phyloP scores from a whole-genome alignment of 2,888 invertebrate species.

The Nysson spinosus region DNA sequence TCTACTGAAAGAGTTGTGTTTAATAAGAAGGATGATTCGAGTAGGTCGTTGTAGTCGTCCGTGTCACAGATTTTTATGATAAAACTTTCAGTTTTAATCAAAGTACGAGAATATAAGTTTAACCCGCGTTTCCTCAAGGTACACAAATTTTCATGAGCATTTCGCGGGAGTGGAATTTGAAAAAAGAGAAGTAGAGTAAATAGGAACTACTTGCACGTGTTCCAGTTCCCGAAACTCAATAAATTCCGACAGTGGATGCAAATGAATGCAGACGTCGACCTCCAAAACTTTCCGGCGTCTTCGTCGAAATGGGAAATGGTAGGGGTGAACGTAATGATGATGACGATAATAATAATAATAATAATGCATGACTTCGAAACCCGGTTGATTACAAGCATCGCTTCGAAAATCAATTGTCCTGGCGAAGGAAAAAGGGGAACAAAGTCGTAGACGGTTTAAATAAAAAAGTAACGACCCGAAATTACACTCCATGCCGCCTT shows the following conservation, averaged over 20 bases:
- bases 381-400: neutral
- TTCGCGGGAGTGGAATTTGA: conserved; percentile 19
- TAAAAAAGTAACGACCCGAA: conserved; percentile 31
- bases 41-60: neutral
- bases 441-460: neutral
- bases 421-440: neutral
- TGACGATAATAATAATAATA: conserved; percentile 43
- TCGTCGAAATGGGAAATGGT: conserved; percentile 1
- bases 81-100: conserved; percentile 14
- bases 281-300: conserved; percentile 29
- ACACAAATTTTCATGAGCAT: conserved; percentile 39
- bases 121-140: conserved; percentile 1
- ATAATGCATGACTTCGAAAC: conserved; percentile 35
- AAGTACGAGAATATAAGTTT: conserved; percentile 5
- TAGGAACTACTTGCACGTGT: conserved; percentile 47
- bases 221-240: conserved; percentile 48
- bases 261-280: conserved; percentile 50
- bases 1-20: too few relatives aligned
- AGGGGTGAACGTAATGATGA: conserved; percentile 10
- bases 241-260: conserved; percentile 47
- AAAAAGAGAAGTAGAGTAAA: conserved; percentile 22
- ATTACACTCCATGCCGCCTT: conserved; percentile 23
- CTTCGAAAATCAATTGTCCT: conserved; percentile 10
- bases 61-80: neutral
- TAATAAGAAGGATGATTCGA: too few relatives aligned